Conservation (phyloP, 2,113 vertebrate genomes). For the Probosciger aterrimus region DNA sequence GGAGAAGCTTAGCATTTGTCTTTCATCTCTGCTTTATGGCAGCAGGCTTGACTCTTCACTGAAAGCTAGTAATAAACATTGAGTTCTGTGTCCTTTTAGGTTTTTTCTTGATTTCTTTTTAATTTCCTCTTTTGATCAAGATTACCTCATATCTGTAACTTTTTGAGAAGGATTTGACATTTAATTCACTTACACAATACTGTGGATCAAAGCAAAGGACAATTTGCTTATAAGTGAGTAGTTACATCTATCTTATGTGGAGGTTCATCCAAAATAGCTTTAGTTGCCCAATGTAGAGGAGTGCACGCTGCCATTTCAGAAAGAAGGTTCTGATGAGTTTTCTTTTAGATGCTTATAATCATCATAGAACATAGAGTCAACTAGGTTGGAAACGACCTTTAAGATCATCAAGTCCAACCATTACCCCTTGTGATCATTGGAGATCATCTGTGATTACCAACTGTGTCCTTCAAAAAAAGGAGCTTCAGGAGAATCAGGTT, state of each 20-base stretch:
- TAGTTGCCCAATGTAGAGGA: background rate
- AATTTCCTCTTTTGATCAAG: background rate
- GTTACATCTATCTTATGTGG: background rate
- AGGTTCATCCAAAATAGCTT: background rate
- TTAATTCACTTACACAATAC: background rate
- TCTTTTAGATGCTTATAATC: background rate
- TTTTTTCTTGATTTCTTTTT: background rate
- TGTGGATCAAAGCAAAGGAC: background rate
- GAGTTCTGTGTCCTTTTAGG: background rate
- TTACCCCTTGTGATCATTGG: background rate
- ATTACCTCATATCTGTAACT: background rate
- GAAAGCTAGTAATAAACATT: background rate
- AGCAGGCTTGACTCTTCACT: background rate
- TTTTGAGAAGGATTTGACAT: background rate
- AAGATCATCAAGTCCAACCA: background rate
- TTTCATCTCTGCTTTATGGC: background rate
- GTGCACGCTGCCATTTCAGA: background rate
- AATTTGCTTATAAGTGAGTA: background rate
- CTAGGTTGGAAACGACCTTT: background rate
- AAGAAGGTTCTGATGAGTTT: background rate
- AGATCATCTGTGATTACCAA: background rate
- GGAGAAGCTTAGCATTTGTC: background rate
- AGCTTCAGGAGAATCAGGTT: background rate
- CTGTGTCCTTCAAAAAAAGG: background rate
- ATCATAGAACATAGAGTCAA: background rate